These are phyloP conservation scores for Palythoa grandis DNA, from an alignment of 92 coral and sea anemone genomes.

Conservation along the genomic window DNA sequence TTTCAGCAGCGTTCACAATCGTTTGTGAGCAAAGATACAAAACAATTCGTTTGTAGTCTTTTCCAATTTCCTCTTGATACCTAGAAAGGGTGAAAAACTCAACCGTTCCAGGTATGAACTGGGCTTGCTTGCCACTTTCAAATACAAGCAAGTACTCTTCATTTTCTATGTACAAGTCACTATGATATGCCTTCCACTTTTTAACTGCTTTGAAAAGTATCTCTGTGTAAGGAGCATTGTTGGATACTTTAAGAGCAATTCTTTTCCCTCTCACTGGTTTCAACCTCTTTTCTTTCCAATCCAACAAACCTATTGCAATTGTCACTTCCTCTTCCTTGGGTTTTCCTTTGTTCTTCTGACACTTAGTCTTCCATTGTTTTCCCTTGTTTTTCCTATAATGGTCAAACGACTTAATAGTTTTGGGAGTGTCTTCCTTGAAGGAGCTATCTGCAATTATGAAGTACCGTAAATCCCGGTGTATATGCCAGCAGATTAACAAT, in stretches of 20 bases:
- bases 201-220: conserved; percentile 43
- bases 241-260: conserved; percentile 56
- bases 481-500: too few relatives aligned
- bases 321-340: conserved; percentile 63
- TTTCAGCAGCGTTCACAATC: too few relatives aligned
- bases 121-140: conserved; percentile 66
- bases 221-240: conserved; percentile 59
- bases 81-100: conserved; percentile 68
- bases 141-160: conserved; percentile 52
- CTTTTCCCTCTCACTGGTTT: conserved; percentile 67
- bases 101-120: conserved; percentile 64
- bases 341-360: conserved; percentile 37
- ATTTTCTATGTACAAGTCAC: conserved; percentile 53
- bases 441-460: too few relatives aligned
- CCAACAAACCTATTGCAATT: conserved; percentile 58
- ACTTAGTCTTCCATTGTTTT: conserved; percentile 13
- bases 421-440: not conserved
- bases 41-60: conserved; percentile 67
- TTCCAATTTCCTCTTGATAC: conserved; percentile 65
- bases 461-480: too few relatives aligned
- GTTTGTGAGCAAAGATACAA: conserved; percentile 55
- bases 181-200: conserved; percentile 69
- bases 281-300: conserved; percentile 50
- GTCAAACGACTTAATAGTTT: conserved; percentile 1
- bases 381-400: conserved; percentile 13